Base-by-base conservation (phyloP, 2,888 invertebrate genomes). In the Drosophila suboccidentalis region DNA sequence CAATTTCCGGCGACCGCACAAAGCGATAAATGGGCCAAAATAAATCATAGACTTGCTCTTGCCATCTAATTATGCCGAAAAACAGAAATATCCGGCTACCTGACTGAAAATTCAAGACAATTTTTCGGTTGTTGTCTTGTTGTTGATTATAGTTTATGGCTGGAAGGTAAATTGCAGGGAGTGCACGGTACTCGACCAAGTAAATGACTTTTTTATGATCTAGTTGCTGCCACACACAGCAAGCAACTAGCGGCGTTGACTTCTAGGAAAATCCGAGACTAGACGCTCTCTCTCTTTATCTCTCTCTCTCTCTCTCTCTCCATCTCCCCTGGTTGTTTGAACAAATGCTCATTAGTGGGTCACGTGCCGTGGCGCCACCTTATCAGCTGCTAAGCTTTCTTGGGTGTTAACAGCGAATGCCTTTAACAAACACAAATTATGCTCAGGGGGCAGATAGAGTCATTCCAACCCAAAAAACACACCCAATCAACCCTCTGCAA, bases 271-370 rank as follows among this genome's bases (percentile, higher is more conserved):
- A 54, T 46, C 15, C 17, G 29, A 10, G 19, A 36, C 38, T 36
- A 29, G 8, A 32, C 58, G 44, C 67, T 77, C 79, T 78, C 26
- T 11, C 36, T 9, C 32, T 57, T 13, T 13, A 46, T n/a, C 11
- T 19, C 39, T 43, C 41, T 32, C 19, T 11, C 5, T 22, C 13
- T 38, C 39, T 15, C 22, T 46, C 10, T 29, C 17, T 47, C 15
- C 15, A 9, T 3, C 19, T 15, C 26, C 15, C 9, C 15, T 4
- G 29, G 36, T 6, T 34, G 17, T 22, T 47, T 29, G 46, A 68
- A 80, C 81, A 80, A 79, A 79, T 62, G 63, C 82, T 81, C 82
- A 81, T 81, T 79, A 81, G 80, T 65, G 75, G 67, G 71, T 65
- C 79, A 80, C 80, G 82, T 81, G 82, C 63, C 79, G 47, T 49